Percentiles rank a stretch among this genome's conserved stretches.
These are phyloP conservation scores for Sericinus montela DNA, from an alignment of 2,888 invertebrate genomes.

Conservation along the genomic window DNA sequence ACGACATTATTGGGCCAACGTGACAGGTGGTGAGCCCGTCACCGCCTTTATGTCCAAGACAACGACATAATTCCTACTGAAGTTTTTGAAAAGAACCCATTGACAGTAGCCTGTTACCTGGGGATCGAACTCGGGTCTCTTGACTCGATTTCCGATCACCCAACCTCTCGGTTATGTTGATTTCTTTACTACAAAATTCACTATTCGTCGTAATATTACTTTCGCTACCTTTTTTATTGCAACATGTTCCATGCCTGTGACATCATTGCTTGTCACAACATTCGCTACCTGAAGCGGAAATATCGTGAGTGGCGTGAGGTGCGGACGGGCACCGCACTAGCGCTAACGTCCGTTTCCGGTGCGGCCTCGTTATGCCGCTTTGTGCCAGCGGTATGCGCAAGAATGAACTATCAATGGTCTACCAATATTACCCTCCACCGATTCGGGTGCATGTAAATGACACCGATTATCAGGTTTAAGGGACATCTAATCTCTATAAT, in stretches of 20 bases:
- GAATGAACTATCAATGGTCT: slow-evolving; percentile 40
- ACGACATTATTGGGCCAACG: no score
- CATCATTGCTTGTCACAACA: not conserved
- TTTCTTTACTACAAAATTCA: no score
- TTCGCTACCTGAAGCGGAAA: slow-evolving; percentile 37
- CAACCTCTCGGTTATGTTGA: no score
- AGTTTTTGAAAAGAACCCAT: no score
- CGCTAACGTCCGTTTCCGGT: slow-evolving; percentile 47
- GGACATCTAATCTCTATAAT: not conserved
- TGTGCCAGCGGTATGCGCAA: slow-evolving; percentile 28
- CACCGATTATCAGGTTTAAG: slow-evolving; percentile 2
- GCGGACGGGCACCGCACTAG: slow-evolving; percentile 39
- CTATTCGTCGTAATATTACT: no score
- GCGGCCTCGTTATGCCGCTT: slow-evolving; percentile 58
- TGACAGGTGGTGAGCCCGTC: no score
- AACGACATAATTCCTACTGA: no score
- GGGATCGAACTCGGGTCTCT: no score
- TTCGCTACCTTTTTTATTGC: no score
- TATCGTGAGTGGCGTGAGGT: slow-evolving; percentile 34
- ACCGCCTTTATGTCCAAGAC: no score
- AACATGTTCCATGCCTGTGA: not conserved
- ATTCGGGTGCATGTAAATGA: not conserved
- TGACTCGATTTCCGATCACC: no score
- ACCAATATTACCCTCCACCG: slow-evolving; percentile 32
- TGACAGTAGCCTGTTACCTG: no score